Conservation (phyloP, 2,113 vertebrate genomes). For the Otolemur garnettii region DNA sequence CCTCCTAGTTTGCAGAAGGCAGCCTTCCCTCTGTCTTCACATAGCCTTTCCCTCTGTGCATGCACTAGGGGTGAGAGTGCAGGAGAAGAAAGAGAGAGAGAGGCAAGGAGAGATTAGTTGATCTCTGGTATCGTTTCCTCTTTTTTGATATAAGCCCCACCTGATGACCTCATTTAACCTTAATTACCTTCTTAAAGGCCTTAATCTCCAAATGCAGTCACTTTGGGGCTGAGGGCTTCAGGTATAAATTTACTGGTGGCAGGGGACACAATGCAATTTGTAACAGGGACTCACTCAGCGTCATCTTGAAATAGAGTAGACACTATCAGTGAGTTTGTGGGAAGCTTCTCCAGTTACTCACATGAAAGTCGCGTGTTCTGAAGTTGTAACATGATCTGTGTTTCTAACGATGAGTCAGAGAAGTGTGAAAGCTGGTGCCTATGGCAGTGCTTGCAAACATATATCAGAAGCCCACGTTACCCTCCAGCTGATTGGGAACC, state of each 20-base stretch:
- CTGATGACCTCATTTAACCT: not conserved
- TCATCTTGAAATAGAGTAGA: conserved; percentile 12
- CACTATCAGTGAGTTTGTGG: not conserved
- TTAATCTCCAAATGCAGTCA: not conserved
- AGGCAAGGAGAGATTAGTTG: not conserved
- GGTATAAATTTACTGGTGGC: not conserved
- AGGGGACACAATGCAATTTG: not conserved
- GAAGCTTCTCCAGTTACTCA: not conserved
- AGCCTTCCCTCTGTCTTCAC: not conserved
- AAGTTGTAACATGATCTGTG: not conserved
- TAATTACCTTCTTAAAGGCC: not conserved
- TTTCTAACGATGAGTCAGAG: not conserved
- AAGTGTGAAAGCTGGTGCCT: not conserved
- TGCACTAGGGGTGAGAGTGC: no score
- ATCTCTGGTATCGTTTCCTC: not conserved
- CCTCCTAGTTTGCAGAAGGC: not conserved
- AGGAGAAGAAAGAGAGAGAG: not conserved
- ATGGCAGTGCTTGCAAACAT: not conserved
- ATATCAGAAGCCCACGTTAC: not conserved
- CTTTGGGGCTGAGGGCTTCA: not conserved
- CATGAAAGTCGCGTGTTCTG: not conserved
- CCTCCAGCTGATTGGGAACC: not conserved
- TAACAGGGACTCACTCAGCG: not conserved
- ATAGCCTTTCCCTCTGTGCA: not conserved
- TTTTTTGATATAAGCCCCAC: not conserved